These are phyloP conservation scores for Calliscelio sp. DNA, from an alignment of 2,888 invertebrate species.

Conservation along the genomic window DNA sequence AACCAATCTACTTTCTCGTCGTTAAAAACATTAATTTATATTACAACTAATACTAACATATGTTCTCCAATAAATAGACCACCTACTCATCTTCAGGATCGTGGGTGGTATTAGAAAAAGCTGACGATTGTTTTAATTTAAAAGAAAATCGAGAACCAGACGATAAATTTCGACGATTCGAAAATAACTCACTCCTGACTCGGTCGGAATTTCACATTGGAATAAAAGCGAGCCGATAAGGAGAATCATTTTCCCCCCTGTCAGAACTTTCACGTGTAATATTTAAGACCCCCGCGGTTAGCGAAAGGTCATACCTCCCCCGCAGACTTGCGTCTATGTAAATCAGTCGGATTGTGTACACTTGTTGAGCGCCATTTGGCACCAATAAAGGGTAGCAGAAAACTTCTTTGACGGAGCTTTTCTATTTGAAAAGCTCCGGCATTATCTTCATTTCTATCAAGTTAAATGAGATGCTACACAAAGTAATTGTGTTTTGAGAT, in stretches of 20 bases:
- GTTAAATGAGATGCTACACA: constrained; percentile 48
- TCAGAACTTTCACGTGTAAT: constrained; percentile 37
- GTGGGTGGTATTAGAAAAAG: background rate
- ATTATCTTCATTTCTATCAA: constrained; percentile 48
- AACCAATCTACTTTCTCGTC: background rate
- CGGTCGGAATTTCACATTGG: constrained; percentile 2
- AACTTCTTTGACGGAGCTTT: constrained; percentile 39
- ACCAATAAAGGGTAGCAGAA: constrained; percentile 40
- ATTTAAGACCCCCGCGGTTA: constrained; percentile 11
- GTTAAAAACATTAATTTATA: too few species aligned
- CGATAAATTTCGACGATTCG: background rate
- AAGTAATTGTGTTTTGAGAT: constrained; percentile 55
- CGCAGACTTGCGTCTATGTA: constrained; percentile 34
- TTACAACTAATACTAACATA: too few species aligned
- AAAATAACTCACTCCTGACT: background rate
- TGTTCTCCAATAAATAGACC: background rate
- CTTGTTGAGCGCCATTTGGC: constrained; percentile 64
- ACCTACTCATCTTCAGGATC: background rate
- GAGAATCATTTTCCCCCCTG: constrained; percentile 21
- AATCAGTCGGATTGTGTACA: constrained; percentile 55
- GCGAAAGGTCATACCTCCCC: constrained; percentile 51
- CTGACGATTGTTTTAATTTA: background rate
- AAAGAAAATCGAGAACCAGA: background rate
- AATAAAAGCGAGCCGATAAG: constrained; percentile 1
- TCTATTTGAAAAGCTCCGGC: constrained; percentile 21